Evolutionary conservation across 1,140 invertebrate genomes (phyloP), one percentile per base, ranked within the genome.

Genomic region (Sarcophaga bullata): DNA sequence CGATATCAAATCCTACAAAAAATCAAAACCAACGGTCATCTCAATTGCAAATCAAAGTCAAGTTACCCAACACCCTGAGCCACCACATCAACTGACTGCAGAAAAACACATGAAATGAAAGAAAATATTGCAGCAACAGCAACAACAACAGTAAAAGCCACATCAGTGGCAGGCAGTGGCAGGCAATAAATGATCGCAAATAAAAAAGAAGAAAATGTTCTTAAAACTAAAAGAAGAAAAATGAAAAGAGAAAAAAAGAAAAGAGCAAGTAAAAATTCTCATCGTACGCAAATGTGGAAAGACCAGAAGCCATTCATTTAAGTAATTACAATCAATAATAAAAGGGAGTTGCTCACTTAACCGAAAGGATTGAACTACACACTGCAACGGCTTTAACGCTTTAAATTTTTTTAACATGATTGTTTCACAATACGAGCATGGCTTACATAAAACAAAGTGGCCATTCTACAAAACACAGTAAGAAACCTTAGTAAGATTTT

Each of bases 321-420:
- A 78, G 75, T 78, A 78, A 78, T 78, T 78, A 78, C 75, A 78
- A 78, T 78, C 50, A 78, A 78, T 78, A 78, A 78, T 78, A 78
- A 78, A 78, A 78, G 75, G 75, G 75, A 78, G 75, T 78, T 78
- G 75, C 75, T 78, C 75, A 78, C 75, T 78, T 78, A 78, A 78
- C 49, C 48, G 25, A 78, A n/a, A 78, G 75, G 48, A 78, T 50
- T 78, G 75, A 78, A 52, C 75, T 78, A 78, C 25, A 78, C 25
- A 37, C 25, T 37, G 25, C 25, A 37, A 37, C 75, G 75, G 75
- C 75, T 78, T 78, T 78, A 78, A 78, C 75, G 75, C 75, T 78
- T 78, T 78, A 19, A 52, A 13, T 78, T 78, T 10, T 6, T 72
- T 72, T 0, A n/a, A n/a, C 19, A 62, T 62, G 7, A 7, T 17